Base-by-base conservation (phyloP, 2,888 invertebrate genomes). In the Alentia gelatinosa region DNA sequence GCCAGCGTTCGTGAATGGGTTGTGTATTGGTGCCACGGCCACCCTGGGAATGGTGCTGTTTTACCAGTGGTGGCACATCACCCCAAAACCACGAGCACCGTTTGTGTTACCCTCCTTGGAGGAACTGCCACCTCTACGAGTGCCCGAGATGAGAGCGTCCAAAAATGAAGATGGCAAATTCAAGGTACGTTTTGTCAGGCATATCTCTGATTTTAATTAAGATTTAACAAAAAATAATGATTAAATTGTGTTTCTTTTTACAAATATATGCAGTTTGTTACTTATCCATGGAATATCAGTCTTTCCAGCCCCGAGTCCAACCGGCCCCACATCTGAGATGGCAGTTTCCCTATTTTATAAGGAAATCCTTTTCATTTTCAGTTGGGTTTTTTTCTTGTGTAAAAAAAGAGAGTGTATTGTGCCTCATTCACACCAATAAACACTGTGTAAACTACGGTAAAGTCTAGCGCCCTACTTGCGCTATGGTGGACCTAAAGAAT, bases 1-100 rank as follows among this genome's bases (percentile, higher is more conserved):
- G 89, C 95, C 95, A 15, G 94, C 95, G 0, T 95, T 93, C 91
- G 12, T 95, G 12, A 94, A 94, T 56, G 95, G 95, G n/a, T 89
- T 95, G 91, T 83, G 95, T 5, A 91, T 93, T 42, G 95, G 95
- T 37, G 84, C 91, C 19, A 68, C 94, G 7, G 50, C 95, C 15
- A 92, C 94, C 1, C 93, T 94, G 9, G 89, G 92, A 19, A 91
- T 93, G 56, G 94, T 94, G 93, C 84, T 90, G 42, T 26, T 93
- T 19, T 95, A 95, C 91, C 63, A 93, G 63, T 94, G 95, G 94
- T 89, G 94, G 7, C 93, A 91, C 9, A 91, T 93, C 50, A 94
- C 94, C 23, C 92, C 94, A 5, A 91, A 90, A 39, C 92, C 92
- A 83, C 92, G 92, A 90, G 93, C 92, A 88, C 91, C 93, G 37